phyloP scores from a whole-genome alignment of 1,140 invertebrate genomes.

The Ceratina japonica region DNA sequence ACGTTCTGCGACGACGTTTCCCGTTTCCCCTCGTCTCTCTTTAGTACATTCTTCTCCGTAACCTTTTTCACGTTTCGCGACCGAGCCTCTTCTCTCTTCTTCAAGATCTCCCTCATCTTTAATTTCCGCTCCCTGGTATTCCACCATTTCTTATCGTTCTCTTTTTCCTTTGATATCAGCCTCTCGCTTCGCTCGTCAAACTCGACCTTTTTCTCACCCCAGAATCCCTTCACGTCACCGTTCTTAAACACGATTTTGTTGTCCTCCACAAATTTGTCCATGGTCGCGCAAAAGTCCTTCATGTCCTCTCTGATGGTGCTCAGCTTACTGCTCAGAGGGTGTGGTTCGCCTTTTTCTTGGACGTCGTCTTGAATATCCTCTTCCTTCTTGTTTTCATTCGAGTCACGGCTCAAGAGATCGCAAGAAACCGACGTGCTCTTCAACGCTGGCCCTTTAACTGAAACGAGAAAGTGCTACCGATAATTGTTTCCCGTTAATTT shows the following conservation, averaged over 20 bases:
- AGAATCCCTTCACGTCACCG: conserved; percentile 60
- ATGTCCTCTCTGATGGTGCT: conserved; percentile 65
- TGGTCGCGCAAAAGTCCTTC: conserved; percentile 56
- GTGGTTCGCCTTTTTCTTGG: conserved; percentile 10
- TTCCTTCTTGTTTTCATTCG: background rate
- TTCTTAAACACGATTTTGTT: conserved; percentile 62
- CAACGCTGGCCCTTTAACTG: background rate
- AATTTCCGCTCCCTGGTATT: conserved; percentile 34
- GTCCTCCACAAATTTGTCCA: conserved; percentile 61
- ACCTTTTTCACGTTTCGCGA: background rate
- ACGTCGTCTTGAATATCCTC: background rate
- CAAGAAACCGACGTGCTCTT: conserved; percentile 30
- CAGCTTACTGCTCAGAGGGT: conserved; percentile 38
- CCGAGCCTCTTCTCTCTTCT: conserved; percentile 17
- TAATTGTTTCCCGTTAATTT: background rate
- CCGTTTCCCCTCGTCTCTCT: background rate
- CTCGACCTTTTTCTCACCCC: conserved; percentile 31
- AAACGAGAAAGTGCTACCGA: background rate
- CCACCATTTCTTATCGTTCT: conserved; percentile 39
- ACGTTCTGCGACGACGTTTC: background rate
- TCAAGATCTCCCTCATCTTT: conserved; percentile 31
- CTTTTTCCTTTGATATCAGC: conserved; percentile 1
- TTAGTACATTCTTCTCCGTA: background rate
- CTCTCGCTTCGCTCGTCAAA: background rate
- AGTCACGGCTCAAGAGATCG: background rate